These are phyloP conservation scores for Chironomus striatipennis DNA, from an alignment of 1,140 invertebrate genomes.

Conservation along the genomic window DNA sequence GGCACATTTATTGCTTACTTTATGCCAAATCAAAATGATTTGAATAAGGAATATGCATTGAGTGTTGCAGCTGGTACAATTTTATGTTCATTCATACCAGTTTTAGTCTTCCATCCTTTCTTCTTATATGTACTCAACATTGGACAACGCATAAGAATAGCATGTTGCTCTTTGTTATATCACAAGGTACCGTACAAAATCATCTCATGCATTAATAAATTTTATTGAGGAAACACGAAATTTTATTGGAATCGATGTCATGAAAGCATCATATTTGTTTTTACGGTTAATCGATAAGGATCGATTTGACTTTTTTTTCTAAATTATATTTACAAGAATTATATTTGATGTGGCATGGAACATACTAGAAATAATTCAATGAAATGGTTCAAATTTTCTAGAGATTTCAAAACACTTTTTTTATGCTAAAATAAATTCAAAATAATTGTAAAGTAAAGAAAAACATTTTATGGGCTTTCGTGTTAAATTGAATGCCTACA, in stretches of 20 bases:
- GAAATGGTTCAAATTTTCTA: neutral
- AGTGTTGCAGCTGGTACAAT: neutral
- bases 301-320: neutral
- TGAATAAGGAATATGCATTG: neutral
- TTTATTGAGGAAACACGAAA: neutral
- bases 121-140: neutral
- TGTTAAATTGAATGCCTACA: neutral
- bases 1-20: neutral
- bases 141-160: conserved; percentile 43
- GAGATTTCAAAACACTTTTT: neutral
- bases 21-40: neutral
- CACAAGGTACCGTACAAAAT: conserved; percentile 37
- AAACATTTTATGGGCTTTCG: neutral
- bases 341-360: neutral
- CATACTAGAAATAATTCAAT: neutral
- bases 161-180: conserved; percentile 51
- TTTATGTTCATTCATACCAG: conserved; percentile 4
- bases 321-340: neutral
- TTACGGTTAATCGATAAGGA: neutral
- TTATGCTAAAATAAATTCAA: no score
- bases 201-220: neutral
- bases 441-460: neutral
- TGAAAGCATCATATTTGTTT: neutral
- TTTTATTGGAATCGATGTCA: neutral
- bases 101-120: conserved; percentile 16